Conservation (phyloP, 1,140 invertebrate genomes). For the Acyrthosiphon pisum region DNA sequence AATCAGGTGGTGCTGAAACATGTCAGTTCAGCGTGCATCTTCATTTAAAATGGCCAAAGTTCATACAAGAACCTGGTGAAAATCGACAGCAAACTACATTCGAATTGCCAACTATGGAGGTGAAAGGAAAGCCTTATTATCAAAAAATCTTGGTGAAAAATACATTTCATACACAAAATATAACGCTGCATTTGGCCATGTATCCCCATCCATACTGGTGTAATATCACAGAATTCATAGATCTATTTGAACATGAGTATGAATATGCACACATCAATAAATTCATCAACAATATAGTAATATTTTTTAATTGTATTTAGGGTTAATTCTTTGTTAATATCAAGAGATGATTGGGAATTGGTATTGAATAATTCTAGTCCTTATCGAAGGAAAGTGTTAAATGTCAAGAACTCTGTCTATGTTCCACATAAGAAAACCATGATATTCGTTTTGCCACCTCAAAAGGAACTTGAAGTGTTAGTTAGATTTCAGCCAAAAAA, state of each 20-base stretch:
- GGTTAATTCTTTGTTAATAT: conserved; percentile 42
- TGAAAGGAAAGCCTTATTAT: conserved; percentile 44
- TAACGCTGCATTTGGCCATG: conserved; percentile 49
- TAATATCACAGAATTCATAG: conserved; percentile 52
- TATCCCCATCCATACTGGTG: conserved; percentile 52
- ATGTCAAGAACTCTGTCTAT: conserved; percentile 50
- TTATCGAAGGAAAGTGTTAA: conserved; percentile 41
- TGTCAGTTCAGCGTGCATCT: conserved; percentile 54
- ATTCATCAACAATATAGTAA: background rate
- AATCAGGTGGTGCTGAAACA: conserved; percentile 43
- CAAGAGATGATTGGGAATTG: conserved; percentile 51
- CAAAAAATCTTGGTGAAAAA: conserved; percentile 52
- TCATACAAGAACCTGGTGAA: conserved; percentile 55
- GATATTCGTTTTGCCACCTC: conserved; percentile 42
- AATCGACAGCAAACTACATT: conserved; percentile 51
- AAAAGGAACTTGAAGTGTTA: conserved; percentile 44
- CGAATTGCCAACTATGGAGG: conserved; percentile 45
- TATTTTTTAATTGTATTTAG: conserved; percentile 5
- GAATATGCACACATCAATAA: background rate
- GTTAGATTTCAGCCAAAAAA: conserved; percentile 54
- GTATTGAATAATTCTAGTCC: conserved; percentile 48
- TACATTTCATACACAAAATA: conserved; percentile 54
- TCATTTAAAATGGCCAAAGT: conserved; percentile 56
- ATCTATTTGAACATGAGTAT: conserved; percentile 51
- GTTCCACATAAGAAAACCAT: conserved; percentile 54